Evolutionary conservation across 1,140 invertebrate species (phyloP).

Genomic region (Hyposmocoma kahamanoa): DNA sequence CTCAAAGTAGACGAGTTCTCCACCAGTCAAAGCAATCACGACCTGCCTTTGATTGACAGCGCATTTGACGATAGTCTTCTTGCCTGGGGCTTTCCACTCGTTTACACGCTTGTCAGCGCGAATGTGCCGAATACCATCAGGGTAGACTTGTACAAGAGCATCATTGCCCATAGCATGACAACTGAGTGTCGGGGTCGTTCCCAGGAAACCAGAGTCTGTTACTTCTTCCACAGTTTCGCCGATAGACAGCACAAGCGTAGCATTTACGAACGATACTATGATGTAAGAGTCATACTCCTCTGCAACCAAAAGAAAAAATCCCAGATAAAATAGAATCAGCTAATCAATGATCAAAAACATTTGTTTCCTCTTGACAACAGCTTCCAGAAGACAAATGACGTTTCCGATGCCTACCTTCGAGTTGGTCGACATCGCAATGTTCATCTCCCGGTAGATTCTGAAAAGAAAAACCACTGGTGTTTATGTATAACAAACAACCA

Average conservation of each 20-base stretch:
- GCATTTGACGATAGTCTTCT: slow-evolving; percentile 97
- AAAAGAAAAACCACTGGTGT: slow-evolving; percentile 76
- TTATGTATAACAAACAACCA: slow-evolving; percentile 74
- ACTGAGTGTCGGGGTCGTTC: slow-evolving; percentile 97
- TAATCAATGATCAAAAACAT: slow-evolving; percentile 11
- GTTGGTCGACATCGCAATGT: slow-evolving; percentile 45
- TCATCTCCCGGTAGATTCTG: slow-evolving; percentile 67
- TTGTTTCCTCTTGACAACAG: slow-evolving; percentile 32
- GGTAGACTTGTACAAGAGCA: slow-evolving; percentile 98
- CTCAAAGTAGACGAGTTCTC: slow-evolving; percentile 99
- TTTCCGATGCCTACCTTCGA: slow-evolving; percentile 58
- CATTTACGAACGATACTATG: slow-evolving; percentile 99
- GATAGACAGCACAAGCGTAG: slow-evolving; percentile 98
- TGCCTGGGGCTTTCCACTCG: slow-evolving; percentile 99
- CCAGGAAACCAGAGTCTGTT: slow-evolving; percentile 98
- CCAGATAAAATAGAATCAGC: slow-evolving; percentile 34
- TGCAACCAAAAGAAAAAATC: slow-evolving; percentile 79
- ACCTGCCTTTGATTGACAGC: slow-evolving; percentile 99
- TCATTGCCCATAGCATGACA: slow-evolving; percentile 98
- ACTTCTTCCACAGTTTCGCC: slow-evolving; percentile 99
- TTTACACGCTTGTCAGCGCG: slow-evolving; percentile 97
- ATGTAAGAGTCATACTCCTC: slow-evolving; percentile 99
- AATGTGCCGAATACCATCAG: slow-evolving; percentile 99
- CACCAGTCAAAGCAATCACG: slow-evolving; percentile 97
- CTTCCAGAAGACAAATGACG: slow-evolving; percentile 35